These are phyloP conservation scores for silkworm (Bombyx mori) DNA, from an alignment of 1,140 invertebrate genomes.

Conservation along the genomic window DNA sequence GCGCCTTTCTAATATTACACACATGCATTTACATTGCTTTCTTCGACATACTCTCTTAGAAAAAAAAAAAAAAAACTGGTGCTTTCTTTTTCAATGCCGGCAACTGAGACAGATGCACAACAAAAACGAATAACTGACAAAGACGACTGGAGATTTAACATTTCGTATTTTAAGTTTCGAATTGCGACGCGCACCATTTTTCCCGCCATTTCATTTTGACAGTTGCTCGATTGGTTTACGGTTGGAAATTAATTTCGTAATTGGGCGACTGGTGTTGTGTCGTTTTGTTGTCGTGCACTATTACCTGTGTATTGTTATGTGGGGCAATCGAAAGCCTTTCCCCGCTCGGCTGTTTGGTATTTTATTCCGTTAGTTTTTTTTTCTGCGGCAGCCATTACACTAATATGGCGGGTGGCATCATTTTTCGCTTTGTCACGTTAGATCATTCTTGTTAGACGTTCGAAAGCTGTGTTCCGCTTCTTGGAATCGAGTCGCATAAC, in stretches of 20 bases:
- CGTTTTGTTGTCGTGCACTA: constrained; percentile 35
- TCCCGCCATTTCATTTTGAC: constrained; percentile 49
- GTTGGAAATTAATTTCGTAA: constrained; percentile 36
- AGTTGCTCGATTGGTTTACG: constrained; percentile 37
- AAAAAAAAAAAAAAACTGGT: constrained; percentile 55
- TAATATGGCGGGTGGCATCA: constrained; percentile 66
- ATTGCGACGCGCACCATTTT: constrained; percentile 41
- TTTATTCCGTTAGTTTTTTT: constrained; percentile 71
- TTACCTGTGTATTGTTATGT: constrained; percentile 66
- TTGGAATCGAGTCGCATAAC: constrained; percentile 60
- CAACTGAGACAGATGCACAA: constrained; percentile 29
- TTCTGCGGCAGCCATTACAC: constrained; percentile 57
- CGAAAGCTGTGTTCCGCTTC: constrained; percentile 62
- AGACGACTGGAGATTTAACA: constrained; percentile 39
- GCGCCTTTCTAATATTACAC: constrained; percentile 67
- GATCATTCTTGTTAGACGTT: constrained; percentile 69
- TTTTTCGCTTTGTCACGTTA: constrained; percentile 70
- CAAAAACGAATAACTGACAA: constrained; percentile 27
- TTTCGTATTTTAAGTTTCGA: constrained; percentile 38
- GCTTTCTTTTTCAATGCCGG: constrained; percentile 69
- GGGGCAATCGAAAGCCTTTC: constrained; percentile 71
- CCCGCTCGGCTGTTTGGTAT: constrained; percentile 65
- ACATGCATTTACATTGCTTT: constrained; percentile 64
- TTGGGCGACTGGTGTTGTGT: constrained; percentile 33
- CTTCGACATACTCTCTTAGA: constrained; percentile 65